Conservation (phyloP, 2,888 invertebrate genomes). For the Rutpela maculata region DNA sequence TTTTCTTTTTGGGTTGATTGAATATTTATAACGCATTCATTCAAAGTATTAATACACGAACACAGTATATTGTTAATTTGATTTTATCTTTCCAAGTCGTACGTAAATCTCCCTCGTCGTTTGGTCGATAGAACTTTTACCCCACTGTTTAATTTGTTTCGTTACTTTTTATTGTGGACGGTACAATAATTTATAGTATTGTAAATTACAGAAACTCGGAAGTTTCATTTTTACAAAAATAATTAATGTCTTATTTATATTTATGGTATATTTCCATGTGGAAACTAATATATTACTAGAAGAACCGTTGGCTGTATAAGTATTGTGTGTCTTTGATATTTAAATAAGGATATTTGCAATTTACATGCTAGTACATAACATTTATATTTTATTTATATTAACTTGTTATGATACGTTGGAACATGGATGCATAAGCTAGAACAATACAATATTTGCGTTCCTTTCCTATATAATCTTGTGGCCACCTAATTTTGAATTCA, state of each 20-base stretch:
- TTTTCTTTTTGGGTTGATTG: no score
- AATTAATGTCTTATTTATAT: constrained; percentile 2
- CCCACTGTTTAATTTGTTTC: background rate
- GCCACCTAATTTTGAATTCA: no score
- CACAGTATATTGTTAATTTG: background rate
- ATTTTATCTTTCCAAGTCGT: background rate
- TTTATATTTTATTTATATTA: background rate
- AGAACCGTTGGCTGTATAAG: background rate
- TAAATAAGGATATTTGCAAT: background rate
- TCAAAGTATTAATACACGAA: background rate
- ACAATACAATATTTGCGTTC: no score
- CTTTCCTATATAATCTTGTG: no score
- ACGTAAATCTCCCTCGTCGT: background rate
- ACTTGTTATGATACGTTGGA: background rate
- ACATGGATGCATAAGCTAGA: no score
- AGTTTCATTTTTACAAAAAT: constrained; percentile 3
- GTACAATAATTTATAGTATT: constrained; percentile 7
- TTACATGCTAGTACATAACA: background rate
- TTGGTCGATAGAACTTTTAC: background rate
- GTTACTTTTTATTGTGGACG: constrained; percentile 7
- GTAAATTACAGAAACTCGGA: background rate
- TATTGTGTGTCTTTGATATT: background rate
- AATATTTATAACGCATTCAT: background rate
- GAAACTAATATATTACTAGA: background rate
- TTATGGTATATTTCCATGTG: background rate